Evolutionary conservation across 2,888 invertebrate species (phyloP), one percentile per base, ranked within the genome.

Genomic region (Allolobophora icterica): DNA sequence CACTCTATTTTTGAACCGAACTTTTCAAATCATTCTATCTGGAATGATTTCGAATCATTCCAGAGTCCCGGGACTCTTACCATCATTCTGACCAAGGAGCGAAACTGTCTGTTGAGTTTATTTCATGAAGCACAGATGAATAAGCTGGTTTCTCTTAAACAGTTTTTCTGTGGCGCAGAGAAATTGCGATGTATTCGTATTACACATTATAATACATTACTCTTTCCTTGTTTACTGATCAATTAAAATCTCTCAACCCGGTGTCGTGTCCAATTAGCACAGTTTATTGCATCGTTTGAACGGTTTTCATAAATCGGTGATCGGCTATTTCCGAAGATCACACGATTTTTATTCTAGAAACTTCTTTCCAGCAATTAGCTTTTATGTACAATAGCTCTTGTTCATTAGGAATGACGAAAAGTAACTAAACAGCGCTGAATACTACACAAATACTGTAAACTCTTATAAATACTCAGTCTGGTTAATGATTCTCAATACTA

Each of bases 381-480:
- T 24, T 52, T 52, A 24, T 52, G 21, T 52, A 52, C 52, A 52
- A 24, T 71, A 17, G n/a, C 71, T 71, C n/a, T 24, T 1, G 19
- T 13, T 3, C 1, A 52, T 21, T 52, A 45, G 11, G 30, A 71
- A 71, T 11, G 71, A 71, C 71, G 13, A 71, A 71, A n/a, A 71
- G 30, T 21, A 24, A 21, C 11, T 71, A 71, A n/a, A n/a, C 71
- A n/a, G 24, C 13, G 71, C 1, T n/a, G 71, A n/a, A 71, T 30
- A n/a, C 71, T n/a, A 30, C n/a, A n/a, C n/a, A 71, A 71, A 71
- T 71, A 71, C 71, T 71, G 71, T n/a, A n/a, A n/a, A 71, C n/a
- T n/a, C n/a, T 30, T 8, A n/a, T n/a, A n/a, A 71, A n/a, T 71
- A n/a, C n/a, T 8, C 71, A n/a, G 5, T 71, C 6, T 30, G 71